Conservation (phyloP, 1,140 invertebrate species). For the Drosophila chauvacae region DNA sequence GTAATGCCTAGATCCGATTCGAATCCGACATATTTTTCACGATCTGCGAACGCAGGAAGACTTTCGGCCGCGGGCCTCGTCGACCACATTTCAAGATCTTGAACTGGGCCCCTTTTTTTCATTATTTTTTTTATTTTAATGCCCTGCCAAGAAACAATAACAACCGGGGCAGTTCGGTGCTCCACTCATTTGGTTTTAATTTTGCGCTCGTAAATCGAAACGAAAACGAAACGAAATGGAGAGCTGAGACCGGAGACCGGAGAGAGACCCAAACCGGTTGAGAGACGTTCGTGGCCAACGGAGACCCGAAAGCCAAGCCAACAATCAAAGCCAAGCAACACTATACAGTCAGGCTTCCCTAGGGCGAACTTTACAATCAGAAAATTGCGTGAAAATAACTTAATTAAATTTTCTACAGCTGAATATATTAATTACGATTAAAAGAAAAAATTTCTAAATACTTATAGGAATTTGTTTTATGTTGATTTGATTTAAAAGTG, state of each 20-base stretch:
- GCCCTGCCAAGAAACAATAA: constrained; percentile 45
- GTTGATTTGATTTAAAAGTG: too few species aligned
- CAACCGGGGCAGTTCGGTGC: constrained; percentile 61
- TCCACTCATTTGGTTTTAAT: constrained; percentile 73
- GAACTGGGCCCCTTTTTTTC: constrained; percentile 7
- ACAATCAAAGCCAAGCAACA: constrained; percentile 36
- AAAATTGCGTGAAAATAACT: too few species aligned
- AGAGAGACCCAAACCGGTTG: constrained; percentile 46
- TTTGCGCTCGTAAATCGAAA: constrained; percentile 82
- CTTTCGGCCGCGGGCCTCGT: constrained; percentile 32
- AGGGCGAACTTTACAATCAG: neutral
- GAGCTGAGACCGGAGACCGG: constrained; percentile 39
- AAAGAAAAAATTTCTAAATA: neutral
- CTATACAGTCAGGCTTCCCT: constrained; percentile 8
- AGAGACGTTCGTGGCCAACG: constrained; percentile 32
- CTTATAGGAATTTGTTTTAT: too few species aligned
- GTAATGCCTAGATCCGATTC: constrained; percentile 26
- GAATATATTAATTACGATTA: neutral
- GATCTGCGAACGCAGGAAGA: constrained; percentile 51
- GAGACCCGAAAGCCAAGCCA: constrained; percentile 48
- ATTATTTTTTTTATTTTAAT: constrained; percentile 7
- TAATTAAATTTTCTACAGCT: neutral
- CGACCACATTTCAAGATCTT: constrained; percentile 62
- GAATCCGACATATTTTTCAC: constrained; percentile 22
- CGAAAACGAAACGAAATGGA: constrained; percentile 79